Evolutionary conservation across 2,113 vertebrate genomes (phyloP), one percentile per base, ranked within the genome.

Genomic region (Zapornia atra): DNA sequence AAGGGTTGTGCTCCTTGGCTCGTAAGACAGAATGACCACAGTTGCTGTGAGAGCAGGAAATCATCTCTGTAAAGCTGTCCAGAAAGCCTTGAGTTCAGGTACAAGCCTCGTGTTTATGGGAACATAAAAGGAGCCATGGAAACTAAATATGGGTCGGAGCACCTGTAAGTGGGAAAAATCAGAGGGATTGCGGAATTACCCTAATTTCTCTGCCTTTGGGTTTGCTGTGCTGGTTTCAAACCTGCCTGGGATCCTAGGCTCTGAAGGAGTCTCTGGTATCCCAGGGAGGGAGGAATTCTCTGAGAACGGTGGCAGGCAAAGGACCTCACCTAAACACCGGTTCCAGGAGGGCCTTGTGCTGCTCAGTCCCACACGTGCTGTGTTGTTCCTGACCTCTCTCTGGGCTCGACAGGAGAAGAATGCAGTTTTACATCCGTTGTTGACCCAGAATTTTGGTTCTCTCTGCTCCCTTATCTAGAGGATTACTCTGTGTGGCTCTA

Each of bases 61-160:
- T 96, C 60, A 59, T 80, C 69, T 66, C 88, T 86, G 68, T 95
- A 94, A 96, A 94, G 77, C 91, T 95, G 93, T 94, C 96, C 79
- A 81, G 85, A 82, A 82, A 78, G 72, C 82, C 77, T 93, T 73
- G 88, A 92, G 82, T 95, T 89, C 79, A 90, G 75, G 71, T 87
- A 48, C 26, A 82, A 95, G 46, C 73, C 65, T 94, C 44, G 29
- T 89, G 89, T 95, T 96, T 92, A 92, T 93, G 73, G 90, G 86
- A 95, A 94, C n/a, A 40, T 97, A 92, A 92, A 90, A 92, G 92
- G 86, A 94, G 56, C 75, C 80, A 87, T 92, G 93, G 92, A 94
- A 96, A 88, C 85, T 84, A 96, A 93, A 91, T 84, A 90, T 84
- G 72, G 82, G 90, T 94, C 90, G 92, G 85, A 77, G 76, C 54